phyloP scores from a whole-genome alignment of 2,888 invertebrate genomes.

The Halictus quadricinctus region DNA sequence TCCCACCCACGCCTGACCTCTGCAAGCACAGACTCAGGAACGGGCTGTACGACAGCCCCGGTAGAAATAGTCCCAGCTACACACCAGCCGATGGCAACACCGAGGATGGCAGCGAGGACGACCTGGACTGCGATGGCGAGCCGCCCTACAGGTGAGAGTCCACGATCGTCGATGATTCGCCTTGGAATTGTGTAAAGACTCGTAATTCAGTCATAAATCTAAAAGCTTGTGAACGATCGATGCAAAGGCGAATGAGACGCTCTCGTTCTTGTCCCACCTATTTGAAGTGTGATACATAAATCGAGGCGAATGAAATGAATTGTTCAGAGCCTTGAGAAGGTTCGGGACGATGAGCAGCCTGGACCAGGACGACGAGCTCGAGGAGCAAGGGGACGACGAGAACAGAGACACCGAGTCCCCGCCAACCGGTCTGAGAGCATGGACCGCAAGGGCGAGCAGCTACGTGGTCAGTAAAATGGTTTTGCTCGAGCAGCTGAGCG shows the following conservation, averaged over 20 bases:
- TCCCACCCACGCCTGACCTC: conserved; percentile 89
- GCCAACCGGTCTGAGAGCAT: conserved; percentile 86
- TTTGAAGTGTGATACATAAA: background rate
- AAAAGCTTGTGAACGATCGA: too few relatives aligned
- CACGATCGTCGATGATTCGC: background rate
- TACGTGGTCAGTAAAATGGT: conserved; percentile 93
- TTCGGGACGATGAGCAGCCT: conserved; percentile 83
- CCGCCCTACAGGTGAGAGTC: conserved; percentile 81
- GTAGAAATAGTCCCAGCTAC: conserved; percentile 77
- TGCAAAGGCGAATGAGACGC: too few relatives aligned
- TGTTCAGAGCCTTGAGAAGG: conserved; percentile 78
- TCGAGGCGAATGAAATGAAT: background rate
- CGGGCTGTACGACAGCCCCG: conserved; percentile 77
- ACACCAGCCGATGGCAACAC: conserved; percentile 79
- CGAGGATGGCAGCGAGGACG: conserved; percentile 81
- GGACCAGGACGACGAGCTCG: conserved; percentile 80
- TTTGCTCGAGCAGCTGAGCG: conserved; percentile 86
- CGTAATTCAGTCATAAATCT: background rate
- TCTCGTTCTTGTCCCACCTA: background rate
- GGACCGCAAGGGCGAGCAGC: conserved; percentile 91
- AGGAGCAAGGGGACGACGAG: conserved; percentile 78
- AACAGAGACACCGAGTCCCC: conserved; percentile 78
- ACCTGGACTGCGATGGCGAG: conserved; percentile 81
- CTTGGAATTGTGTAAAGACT: background rate
- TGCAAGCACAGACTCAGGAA: conserved; percentile 76